phyloP scores from a whole-genome alignment of 2,113 vertebrate species.

The Hassar affinis region DNA sequence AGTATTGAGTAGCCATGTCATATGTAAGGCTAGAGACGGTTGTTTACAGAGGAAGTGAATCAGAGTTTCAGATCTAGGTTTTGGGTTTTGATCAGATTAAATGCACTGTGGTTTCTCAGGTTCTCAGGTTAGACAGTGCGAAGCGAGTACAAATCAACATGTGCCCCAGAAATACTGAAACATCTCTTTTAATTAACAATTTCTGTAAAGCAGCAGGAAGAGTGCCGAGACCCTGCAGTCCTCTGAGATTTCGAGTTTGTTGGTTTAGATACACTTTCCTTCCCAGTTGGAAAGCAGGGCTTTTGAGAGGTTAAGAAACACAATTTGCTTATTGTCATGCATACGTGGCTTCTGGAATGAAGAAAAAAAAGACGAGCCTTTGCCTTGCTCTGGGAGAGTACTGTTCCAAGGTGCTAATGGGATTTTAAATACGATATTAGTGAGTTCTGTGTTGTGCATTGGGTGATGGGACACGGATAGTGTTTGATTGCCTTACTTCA shows the following conservation, averaged over 20 bases:
- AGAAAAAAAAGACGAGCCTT: neutral
- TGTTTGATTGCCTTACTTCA: neutral
- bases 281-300: neutral
- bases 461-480: neutral
- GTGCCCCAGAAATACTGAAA: neutral
- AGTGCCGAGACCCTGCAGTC: neutral
- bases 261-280: neutral
- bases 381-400: neutral
- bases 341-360: neutral
- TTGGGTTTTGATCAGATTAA: neutral
- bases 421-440: slow-evolving; percentile 27
- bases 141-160: neutral
- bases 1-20: neutral
- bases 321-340: neutral
- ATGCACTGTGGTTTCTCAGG: neutral
- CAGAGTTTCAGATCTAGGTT: neutral
- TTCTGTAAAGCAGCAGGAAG: neutral
- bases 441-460: slow-evolving; percentile 3
- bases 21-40: neutral
- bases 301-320: neutral
- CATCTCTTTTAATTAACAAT: neutral
- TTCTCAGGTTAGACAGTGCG: neutral
- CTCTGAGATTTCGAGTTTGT: neutral
- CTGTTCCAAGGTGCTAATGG: neutral
- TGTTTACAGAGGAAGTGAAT: neutral